These are phyloP conservation scores for Bombus superbus DNA, from an alignment of 1,140 invertebrate species.

Conservation along the genomic window DNA sequence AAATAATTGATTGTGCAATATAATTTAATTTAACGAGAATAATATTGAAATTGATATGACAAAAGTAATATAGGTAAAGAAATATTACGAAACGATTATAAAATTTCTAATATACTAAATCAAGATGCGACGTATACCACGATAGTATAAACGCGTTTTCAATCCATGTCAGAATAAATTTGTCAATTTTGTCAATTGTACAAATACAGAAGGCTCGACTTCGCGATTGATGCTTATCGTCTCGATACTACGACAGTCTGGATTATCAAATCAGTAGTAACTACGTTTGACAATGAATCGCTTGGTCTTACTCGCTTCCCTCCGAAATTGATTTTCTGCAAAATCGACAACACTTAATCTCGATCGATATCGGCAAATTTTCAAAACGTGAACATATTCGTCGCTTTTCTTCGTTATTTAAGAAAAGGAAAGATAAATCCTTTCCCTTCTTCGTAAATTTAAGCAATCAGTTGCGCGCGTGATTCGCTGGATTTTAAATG, in stretches of 20 bases:
- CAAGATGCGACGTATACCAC: background rate
- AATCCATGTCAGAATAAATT: constrained; percentile 3
- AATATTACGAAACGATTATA: background rate
- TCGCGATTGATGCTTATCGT: background rate
- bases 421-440: too few relatives aligned
- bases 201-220: background rate
- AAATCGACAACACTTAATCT: background rate
- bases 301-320: background rate
- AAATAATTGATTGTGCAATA: background rate
- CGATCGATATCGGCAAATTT: background rate
- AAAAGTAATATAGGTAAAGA: background rate
- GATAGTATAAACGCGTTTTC: background rate
- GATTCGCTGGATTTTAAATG: too few relatives aligned
- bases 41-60: background rate
- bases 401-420: too few relatives aligned
- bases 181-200: constrained; percentile 9
- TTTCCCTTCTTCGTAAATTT: too few relatives aligned
- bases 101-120: too few relatives aligned
- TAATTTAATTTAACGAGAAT: background rate
- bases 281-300: constrained; percentile 19
- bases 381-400: background rate
- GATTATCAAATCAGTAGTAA: constrained; percentile 19
- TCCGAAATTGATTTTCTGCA: background rate
- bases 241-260: background rate
- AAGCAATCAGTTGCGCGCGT: too few relatives aligned